phyloP scores from a whole-genome alignment of 2,797 vertebrate genomes.

The Hephaestus fuliginosus region DNA sequence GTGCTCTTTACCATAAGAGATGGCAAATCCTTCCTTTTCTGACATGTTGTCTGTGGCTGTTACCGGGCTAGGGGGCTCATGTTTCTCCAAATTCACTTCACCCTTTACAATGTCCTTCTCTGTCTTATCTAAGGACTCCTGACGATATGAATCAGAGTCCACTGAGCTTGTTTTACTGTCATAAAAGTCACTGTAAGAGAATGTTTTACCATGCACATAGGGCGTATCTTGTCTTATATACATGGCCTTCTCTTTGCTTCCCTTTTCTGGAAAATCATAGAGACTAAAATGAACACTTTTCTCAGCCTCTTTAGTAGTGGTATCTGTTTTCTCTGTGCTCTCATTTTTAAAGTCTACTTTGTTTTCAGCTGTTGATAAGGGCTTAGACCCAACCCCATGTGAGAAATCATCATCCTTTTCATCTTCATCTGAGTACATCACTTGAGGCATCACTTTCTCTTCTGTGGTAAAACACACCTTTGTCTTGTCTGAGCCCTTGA shows the following conservation, averaged over 20 bases:
- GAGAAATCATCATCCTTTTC: constrained; percentile 71
- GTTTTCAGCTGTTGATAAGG: constrained; percentile 56
- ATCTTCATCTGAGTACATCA: constrained; percentile 79
- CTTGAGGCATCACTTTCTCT: constrained; percentile 72
- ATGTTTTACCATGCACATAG: constrained; percentile 93
- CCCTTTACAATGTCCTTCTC: constrained; percentile 63
- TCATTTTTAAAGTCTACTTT: constrained; percentile 60
- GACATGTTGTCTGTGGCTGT: constrained; percentile 27
- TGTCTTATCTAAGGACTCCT: constrained; percentile 74
- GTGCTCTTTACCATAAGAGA: constrained; percentile 54
- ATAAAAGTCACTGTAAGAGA: constrained; percentile 94
- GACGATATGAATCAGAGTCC: constrained; percentile 80
- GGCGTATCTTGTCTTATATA: constrained; percentile 96
- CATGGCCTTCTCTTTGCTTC: constrained; percentile 70
- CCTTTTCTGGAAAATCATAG: constrained; percentile 81
- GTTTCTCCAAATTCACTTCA: constrained; percentile 55
- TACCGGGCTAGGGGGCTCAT: background rate
- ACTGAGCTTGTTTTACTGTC: constrained; percentile 87
- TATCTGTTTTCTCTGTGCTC: constrained; percentile 56
- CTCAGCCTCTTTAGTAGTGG: constrained; percentile 72
- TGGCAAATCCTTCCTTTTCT: constrained; percentile 51
- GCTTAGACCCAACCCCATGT: constrained; percentile 53
- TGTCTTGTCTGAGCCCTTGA: constrained; percentile 55
- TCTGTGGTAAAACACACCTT: constrained; percentile 60
- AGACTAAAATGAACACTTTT: constrained; percentile 84